phyloP scores from a whole-genome alignment of 2,797 vertebrate species.

The Siniperca obscura region DNA sequence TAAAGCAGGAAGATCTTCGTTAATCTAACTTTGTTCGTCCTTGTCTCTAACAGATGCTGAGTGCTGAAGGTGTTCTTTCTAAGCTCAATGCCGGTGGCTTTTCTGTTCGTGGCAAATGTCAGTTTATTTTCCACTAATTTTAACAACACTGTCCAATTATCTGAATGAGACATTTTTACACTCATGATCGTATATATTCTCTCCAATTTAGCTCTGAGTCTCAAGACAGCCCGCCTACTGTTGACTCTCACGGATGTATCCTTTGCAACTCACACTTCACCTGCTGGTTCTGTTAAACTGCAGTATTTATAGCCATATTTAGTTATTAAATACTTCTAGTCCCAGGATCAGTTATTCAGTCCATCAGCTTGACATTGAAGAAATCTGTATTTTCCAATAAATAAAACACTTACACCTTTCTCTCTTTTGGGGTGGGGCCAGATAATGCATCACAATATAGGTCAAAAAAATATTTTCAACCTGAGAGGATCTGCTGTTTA shows the following conservation, averaged over 20 bases:
- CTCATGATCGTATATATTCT: neutral
- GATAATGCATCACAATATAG: no score
- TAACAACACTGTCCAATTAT: neutral
- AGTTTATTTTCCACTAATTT: slow-evolving; percentile 1
- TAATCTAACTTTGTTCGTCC: neutral
- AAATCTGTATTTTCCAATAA: no score
- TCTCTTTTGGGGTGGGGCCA: no score
- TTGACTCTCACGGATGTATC: slow-evolving; percentile 75
- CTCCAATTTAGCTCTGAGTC: slow-evolving; percentile 59
- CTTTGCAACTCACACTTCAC: slow-evolving; percentile 22
- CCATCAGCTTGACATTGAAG: no score
- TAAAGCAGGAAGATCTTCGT: neutral
- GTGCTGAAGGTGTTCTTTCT: slow-evolving; percentile 43
- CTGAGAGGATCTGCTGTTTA: no score
- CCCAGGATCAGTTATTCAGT: neutral
- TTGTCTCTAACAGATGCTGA: slow-evolving; percentile 53
- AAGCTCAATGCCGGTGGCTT: slow-evolving; percentile 70
- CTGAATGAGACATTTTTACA: neutral
- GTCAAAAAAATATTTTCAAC: no score
- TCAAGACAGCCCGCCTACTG: slow-evolving; percentile 67
- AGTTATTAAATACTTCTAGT: neutral
- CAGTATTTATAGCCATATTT: neutral
- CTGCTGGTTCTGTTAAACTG: neutral
- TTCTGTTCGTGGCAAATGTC: slow-evolving; percentile 72
- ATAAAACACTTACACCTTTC: no score